Conservation (phyloP, 1,140 invertebrate species). For the Drosophila kurseongensis region DNA sequence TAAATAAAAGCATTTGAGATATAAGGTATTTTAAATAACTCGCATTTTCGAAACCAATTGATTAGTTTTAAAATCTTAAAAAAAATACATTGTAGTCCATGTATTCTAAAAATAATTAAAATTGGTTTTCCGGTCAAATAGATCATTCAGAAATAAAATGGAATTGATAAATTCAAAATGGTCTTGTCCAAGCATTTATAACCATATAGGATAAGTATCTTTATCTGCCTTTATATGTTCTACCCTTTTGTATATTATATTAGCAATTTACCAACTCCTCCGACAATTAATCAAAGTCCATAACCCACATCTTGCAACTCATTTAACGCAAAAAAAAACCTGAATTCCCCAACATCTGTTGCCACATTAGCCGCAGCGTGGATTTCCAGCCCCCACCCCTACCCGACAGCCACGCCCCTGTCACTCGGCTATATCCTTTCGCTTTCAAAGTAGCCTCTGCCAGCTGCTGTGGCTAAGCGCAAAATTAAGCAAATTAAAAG, state of each 20-base stretch:
- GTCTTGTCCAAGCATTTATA: too few species aligned
- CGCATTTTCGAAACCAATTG: too few species aligned
- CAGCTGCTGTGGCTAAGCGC: constrained; percentile 73
- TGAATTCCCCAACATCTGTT: constrained; percentile 64
- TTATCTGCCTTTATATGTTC: background rate
- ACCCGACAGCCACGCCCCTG: constrained; percentile 8
- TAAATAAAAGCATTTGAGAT: too few species aligned
- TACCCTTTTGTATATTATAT: background rate
- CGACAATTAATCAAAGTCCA: constrained; percentile 40
- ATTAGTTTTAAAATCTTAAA: too few species aligned
- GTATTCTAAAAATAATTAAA: too few species aligned
- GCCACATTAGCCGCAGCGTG: constrained; percentile 62
- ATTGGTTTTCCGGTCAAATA: too few species aligned
- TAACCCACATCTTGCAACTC: constrained; percentile 28
- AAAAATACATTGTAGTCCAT: too few species aligned
- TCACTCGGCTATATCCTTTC: constrained; percentile 30
- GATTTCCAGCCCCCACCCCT: background rate
- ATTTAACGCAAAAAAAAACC: constrained; percentile 43
- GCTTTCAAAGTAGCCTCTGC: constrained; percentile 61
- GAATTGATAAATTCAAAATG: too few species aligned
- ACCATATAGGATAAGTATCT: background rate
- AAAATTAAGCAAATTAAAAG: constrained; percentile 83
- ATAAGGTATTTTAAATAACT: too few species aligned
- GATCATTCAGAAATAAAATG: too few species aligned
- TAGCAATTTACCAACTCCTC: constrained; percentile 1